phyloP scores from a whole-genome alignment of 2,113 vertebrate genomes.

The Danio rerio region DNA sequence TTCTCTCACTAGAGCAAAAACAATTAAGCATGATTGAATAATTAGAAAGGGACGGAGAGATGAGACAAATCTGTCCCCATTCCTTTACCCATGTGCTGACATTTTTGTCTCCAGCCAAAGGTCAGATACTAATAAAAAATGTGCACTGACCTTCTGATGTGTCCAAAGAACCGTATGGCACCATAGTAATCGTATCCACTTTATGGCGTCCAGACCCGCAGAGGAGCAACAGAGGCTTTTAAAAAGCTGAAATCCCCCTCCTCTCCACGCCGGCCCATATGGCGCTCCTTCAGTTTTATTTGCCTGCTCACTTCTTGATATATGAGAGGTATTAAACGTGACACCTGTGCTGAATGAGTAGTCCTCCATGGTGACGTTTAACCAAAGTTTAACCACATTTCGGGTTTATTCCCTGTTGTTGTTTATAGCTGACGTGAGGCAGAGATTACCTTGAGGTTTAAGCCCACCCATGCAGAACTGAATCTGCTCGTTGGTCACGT shows the following conservation, averaged over 20 bases:
- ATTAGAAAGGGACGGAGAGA: conserved; percentile 52
- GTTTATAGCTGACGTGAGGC: conserved; percentile 81
- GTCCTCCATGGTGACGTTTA: conserved; percentile 70
- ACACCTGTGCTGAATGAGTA: conserved; percentile 82
- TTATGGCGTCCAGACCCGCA: conserved; percentile 43
- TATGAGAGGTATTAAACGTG: conserved; percentile 82
- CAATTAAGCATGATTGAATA: conserved; percentile 77
- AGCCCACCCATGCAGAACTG: conserved; percentile 86
- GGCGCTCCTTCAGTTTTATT: conserved; percentile 64
- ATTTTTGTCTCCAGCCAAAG: conserved; percentile 53
- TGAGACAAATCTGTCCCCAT: conserved; percentile 20
- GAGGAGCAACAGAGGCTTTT: conserved; percentile 62
- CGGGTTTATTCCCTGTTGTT: conserved; percentile 63
- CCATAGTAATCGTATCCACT: conserved; percentile 50
- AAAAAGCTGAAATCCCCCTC: conserved; percentile 69
- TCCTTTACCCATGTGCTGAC: neutral
- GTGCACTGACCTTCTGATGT: conserved; percentile 53
- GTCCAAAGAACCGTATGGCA: conserved; percentile 22
- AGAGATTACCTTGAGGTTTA: conserved; percentile 78
- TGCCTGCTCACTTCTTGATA: conserved; percentile 79
- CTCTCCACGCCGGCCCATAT: conserved; percentile 64
- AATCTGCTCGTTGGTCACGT: conserved; percentile 77
- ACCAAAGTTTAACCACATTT: conserved; percentile 70
- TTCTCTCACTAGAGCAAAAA: conserved; percentile 69
- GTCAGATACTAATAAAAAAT: conserved; percentile 63